phyloP scores from a whole-genome alignment of 2,888 invertebrate genomes.

The Drosophila nr. fundita region DNA sequence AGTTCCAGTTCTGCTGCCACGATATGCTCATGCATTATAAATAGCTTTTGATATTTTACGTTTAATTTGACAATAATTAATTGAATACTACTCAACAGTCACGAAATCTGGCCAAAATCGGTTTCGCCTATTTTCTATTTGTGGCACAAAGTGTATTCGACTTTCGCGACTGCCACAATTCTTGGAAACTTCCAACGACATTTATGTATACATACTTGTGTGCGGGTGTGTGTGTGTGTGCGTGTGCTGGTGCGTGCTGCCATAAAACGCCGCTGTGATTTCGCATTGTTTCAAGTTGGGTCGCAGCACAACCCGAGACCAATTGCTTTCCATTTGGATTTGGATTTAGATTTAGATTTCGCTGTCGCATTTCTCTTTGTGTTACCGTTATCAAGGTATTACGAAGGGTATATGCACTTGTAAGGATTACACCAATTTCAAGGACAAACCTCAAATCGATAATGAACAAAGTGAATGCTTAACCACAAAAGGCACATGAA shows the following conservation, averaged over 20 bases:
- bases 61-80: slow-evolving; percentile 75
- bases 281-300: slow-evolving; percentile 29
- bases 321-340: slow-evolving; percentile 26
- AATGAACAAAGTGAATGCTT: neutral
- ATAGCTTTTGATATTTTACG: slow-evolving; percentile 66
- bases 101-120: slow-evolving; percentile 26
- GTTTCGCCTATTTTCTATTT: slow-evolving; percentile 28
- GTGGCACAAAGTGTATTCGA: slow-evolving; percentile 32
- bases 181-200: slow-evolving; percentile 1
- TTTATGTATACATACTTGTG: neutral
- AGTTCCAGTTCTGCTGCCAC: neutral
- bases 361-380: slow-evolving; percentile 4
- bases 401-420: neutral
- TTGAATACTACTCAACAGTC: slow-evolving; percentile 46
- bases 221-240: neutral
- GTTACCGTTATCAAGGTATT: slow-evolving; percentile 2
- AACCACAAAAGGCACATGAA: neutral
- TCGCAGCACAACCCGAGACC: slow-evolving; percentile 8
- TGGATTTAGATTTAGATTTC: slow-evolving; percentile 4
- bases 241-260: slow-evolving; percentile 32
- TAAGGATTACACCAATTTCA: neutral
- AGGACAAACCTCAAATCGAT: neutral
- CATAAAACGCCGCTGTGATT: slow-evolving; percentile 35
- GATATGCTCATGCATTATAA: slow-evolving; percentile 37
- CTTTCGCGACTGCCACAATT: slow-evolving; percentile 9